phyloP scores from a whole-genome alignment of 2,888 invertebrate species.

The Coleophora flavipennella region DNA sequence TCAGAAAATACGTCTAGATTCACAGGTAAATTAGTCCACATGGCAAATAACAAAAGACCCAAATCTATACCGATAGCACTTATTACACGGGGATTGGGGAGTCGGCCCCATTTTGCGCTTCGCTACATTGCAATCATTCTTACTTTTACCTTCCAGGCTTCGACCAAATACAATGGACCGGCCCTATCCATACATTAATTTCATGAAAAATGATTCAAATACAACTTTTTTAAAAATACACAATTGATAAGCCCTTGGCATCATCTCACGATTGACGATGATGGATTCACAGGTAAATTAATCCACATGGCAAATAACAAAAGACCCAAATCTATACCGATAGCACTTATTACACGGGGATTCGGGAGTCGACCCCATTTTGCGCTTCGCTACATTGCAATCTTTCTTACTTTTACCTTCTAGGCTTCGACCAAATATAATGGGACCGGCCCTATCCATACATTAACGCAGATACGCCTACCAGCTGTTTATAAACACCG shows the following conservation, averaged over 20 bases:
- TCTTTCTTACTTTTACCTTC: too few species aligned
- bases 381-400: conserved; percentile 10
- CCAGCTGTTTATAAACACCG: too few species aligned
- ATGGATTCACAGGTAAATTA: conserved; percentile 10
- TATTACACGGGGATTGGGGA: conserved; percentile 20
- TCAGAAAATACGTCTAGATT: conserved; percentile 1
- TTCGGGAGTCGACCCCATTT: conserved; percentile 18
- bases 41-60: conserved; percentile 2
- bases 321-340: conserved; percentile 26
- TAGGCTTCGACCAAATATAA: too few species aligned
- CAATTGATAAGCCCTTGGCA: too few species aligned
- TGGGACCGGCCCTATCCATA: too few species aligned
- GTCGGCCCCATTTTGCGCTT: conserved; percentile 19
- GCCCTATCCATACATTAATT: too few species aligned
- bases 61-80: conserved; percentile 27
- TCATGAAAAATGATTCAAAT: too few species aligned
- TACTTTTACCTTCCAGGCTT: too few species aligned
- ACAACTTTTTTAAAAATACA: too few species aligned
- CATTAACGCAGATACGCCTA: too few species aligned
- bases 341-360: conserved; percentile 24
- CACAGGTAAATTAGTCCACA: neutral
- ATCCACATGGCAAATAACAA: too few species aligned
- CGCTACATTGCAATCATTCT: neutral
- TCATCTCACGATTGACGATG: conserved; percentile 19
- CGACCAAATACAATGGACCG: too few species aligned